Evolutionary conservation across 1,140 invertebrate genomes (phyloP).

Genomic region (Drosophila parabipectinata): DNA sequence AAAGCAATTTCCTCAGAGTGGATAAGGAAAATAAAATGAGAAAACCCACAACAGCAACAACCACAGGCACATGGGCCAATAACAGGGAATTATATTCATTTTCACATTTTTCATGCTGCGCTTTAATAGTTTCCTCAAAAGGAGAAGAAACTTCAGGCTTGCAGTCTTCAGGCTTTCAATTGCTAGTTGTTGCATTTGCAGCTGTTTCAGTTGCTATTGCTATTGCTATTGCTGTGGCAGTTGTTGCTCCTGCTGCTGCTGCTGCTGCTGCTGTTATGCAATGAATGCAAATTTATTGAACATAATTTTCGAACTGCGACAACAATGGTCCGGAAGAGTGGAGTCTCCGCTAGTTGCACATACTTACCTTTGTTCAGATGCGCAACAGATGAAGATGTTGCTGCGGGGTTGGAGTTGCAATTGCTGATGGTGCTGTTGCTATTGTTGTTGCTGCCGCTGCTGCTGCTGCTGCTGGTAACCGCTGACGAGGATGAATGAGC

Average conservation of each 20-base stretch:
- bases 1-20: constrained; percentile 56
- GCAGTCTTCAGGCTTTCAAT: constrained; percentile 45
- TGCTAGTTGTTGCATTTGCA: constrained; percentile 20
- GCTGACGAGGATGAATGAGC: constrained; percentile 53
- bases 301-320: constrained; percentile 49
- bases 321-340: constrained; percentile 32
- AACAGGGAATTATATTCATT: constrained; percentile 69
- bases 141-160: constrained; percentile 10
- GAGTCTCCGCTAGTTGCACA: constrained; percentile 34
- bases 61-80: constrained; percentile 32
- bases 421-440: constrained; percentile 28
- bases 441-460: constrained; percentile 28
- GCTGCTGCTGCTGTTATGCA: constrained; percentile 47
- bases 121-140: constrained; percentile 73
- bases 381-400: constrained; percentile 72
- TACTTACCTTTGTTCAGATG: constrained; percentile 74
- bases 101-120: constrained; percentile 72
- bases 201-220: constrained; percentile 16
- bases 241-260: constrained; percentile 5
- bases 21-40: constrained; percentile 3
- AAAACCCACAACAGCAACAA: background rate
- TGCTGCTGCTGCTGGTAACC: constrained; percentile 51
- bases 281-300: constrained; percentile 65
- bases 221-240: constrained; percentile 14
- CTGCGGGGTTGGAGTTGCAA: constrained; percentile 44